phyloP scores from a whole-genome alignment of 2,113 vertebrate species.

The Acanthisitta chloris region DNA sequence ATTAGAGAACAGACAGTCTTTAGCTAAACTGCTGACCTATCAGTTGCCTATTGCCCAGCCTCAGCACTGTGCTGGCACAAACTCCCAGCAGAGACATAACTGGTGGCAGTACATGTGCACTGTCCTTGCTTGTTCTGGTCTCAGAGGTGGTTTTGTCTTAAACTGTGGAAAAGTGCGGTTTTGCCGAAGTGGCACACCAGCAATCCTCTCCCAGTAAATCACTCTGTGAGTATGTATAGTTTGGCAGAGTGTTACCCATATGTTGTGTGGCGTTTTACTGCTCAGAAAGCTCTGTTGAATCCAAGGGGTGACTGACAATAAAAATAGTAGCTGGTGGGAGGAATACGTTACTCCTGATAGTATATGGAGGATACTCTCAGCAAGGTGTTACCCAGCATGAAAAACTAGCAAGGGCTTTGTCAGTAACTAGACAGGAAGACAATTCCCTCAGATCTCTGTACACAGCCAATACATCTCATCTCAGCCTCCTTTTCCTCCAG shows the following conservation, averaged over 20 bases:
- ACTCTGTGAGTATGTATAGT: not conserved
- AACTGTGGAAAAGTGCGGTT: not conserved
- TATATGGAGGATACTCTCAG: not conserved
- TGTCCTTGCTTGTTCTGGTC: not conserved
- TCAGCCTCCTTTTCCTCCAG: not conserved
- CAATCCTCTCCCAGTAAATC: not conserved
- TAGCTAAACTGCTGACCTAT: not conserved
- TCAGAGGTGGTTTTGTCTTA: not conserved
- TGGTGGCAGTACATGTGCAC: accelerated
- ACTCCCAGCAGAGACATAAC: not conserved
- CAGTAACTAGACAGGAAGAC: not conserved
- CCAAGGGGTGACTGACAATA: not conserved
- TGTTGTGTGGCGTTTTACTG: not conserved
- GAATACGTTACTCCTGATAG: not conserved
- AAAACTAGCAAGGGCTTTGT: not conserved
- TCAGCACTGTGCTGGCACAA: not conserved
- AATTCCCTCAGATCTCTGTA: not conserved
- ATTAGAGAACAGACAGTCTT: not conserved
- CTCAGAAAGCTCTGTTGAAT: not conserved
- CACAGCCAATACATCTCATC: not conserved
- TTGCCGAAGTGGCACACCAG: not conserved
- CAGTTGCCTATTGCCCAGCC: not conserved
- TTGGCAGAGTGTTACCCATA: not conserved
- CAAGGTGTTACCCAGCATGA: not conserved
- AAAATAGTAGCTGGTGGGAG: constrained; percentile 21